phyloP scores from a whole-genome alignment of 1,140 invertebrate genomes.

The Bombyx mandarina region DNA sequence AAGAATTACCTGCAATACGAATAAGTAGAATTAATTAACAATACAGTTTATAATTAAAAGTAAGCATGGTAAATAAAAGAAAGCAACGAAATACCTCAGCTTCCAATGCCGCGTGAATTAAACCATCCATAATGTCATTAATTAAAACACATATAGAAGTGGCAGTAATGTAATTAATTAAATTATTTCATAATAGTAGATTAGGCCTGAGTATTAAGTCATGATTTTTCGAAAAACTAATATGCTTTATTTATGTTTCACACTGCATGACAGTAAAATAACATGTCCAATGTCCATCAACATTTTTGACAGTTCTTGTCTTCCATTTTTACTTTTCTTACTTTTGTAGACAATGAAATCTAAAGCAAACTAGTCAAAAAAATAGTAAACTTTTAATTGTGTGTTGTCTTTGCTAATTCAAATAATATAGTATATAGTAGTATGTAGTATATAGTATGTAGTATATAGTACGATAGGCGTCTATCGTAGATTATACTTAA shows the following conservation, averaged over 20 bases:
- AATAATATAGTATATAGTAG: too few relatives aligned
- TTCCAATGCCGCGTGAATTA: conserved; percentile 72
- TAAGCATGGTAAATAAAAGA: conserved; percentile 26
- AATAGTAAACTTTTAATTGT: not conserved
- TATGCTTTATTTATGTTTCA: conserved; percentile 71
- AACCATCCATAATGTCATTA: conserved; percentile 72
- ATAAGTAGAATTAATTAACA: conserved; percentile 15
- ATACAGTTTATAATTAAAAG: conserved; percentile 9
- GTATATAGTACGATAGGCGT: too few relatives aligned
- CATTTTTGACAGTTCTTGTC: conserved; percentile 51
- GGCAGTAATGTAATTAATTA: conserved; percentile 51
- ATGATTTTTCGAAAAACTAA: conserved; percentile 66
- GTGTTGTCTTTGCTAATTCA: not conserved
- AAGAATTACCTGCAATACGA: conserved; percentile 56
- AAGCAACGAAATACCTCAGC: conserved; percentile 63
- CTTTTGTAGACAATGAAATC: not conserved
- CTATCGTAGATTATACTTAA: too few relatives aligned
- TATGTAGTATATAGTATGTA: too few relatives aligned
- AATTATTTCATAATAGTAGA: conserved; percentile 63
- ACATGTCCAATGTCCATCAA: conserved; percentile 68
- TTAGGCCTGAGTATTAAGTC: conserved; percentile 67
- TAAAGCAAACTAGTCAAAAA: not conserved
- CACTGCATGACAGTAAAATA: conserved; percentile 70
- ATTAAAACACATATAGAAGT: conserved; percentile 63
- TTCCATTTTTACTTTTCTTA: conserved; percentile 6